Conservation (phyloP, 1,140 invertebrate genomes). For the Lasaia peninsularis region DNA sequence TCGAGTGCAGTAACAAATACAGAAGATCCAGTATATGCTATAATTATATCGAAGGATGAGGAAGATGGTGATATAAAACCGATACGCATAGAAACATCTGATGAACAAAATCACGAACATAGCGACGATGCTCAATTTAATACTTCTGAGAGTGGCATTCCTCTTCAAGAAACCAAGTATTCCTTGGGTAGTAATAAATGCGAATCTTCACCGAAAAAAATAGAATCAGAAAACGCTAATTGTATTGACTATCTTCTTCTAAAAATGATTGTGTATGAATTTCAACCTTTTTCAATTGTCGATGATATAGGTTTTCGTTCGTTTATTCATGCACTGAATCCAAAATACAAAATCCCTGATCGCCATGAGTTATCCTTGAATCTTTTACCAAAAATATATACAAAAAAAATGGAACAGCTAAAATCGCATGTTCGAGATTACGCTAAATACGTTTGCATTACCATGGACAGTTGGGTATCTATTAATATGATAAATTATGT, state of each 20-base stretch:
- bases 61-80: neutral
- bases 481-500: neutral
- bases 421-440: neutral
- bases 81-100: neutral
- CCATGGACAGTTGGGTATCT: neutral
- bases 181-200: too few relatives aligned
- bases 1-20: neutral
- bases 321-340: neutral
- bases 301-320: neutral
- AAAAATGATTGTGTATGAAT: constrained; percentile 5
- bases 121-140: too few relatives aligned
- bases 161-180: too few relatives aligned
- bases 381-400: neutral
- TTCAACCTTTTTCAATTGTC: constrained; percentile 9
- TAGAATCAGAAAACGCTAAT: neutral
- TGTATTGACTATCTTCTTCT: neutral
- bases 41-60: neutral
- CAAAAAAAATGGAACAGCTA: neutral
- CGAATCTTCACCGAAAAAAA: too few relatives aligned
- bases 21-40: neutral
- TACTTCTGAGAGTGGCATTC: too few relatives aligned
- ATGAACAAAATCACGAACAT: neutral
- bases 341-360: neutral
- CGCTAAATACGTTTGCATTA: neutral
- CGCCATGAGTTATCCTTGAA: neutral